Base-by-base conservation (phyloP, 2,797 vertebrate genomes). In the Lycodopsis pacificus region DNA sequence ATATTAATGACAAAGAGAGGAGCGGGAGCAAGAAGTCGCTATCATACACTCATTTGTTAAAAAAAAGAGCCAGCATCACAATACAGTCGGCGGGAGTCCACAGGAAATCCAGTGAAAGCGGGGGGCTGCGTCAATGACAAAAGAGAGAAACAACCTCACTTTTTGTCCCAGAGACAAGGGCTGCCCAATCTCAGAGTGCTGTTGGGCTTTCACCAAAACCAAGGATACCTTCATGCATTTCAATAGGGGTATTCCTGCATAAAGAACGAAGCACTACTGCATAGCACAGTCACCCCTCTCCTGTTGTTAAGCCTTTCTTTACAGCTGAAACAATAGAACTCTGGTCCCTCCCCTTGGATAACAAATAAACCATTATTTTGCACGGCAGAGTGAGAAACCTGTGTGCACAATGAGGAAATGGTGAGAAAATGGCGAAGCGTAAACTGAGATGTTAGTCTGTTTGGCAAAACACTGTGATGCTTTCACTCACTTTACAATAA, bases 31-130 rank as follows among this genome's bases (percentile, higher is more conserved):
- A 95, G 89, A 93, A 93, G 91, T 93, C 90, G 61, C 90, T 85
- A 93, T 94, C 91, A 92, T 93, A 92, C 90, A 90, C 86, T 89
- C 90, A 92, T 94, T 92, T 92, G 91, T 94, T 94, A 93, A 90
- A 91, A 91, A 91, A 20, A 94, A 91, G 87, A 90, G 87, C 79
- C 78, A 27, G 82, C 71, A 56, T 76, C 83, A 95, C 94, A 95
- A 95, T 94, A 91, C 68, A 87, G 92, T 90, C 93, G 63, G 91
- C 82, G 14, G 94, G 94, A 92, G 93, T 91, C 89, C 88, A 46
- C 77, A 91, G 77, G 90, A 91, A 87, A 54, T 87, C 88, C 81
- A 88, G 89, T 86, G 90, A 91, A 92, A 90, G 92, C 88, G 44
- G 78, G 82, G 85, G 87, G 88, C 82, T 82, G 82, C 65, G 42